Base-by-base conservation (phyloP, 2,888 invertebrate species). In the Drosophila paucipuncta region DNA sequence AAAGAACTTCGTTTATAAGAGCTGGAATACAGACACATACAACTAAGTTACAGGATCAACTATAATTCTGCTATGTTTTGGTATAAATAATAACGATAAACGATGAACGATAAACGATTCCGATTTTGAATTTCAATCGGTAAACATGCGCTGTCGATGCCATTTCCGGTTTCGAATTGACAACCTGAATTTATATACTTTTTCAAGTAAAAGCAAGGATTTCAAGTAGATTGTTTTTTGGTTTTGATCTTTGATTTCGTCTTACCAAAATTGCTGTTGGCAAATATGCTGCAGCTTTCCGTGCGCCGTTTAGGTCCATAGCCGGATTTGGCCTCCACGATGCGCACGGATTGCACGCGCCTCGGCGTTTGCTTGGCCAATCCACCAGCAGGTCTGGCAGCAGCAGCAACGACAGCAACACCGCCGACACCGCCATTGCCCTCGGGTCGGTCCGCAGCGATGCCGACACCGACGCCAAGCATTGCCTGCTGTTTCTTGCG, bases 341-440 rank as follows among this genome's bases (percentile, higher is more conserved):
- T 92, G 39, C 92, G 91, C n/a, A 93, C 92, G 43, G 93, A 93
- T 82, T 93, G 93, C 25, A 91, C 92, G 31, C 92, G 92, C 28
- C 90, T 81, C 4, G 91, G 91, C n/a, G 91, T 82, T 63, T 86
- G 78, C 35, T 89, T 82, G 67, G 72, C 70, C 71, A 73, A 52
- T 54, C 63, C 63, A 9, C 68, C 64, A 13, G 54, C 74, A 0
- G 55, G 22, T 2, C 18, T 2, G 6, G n/a, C 37, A n/a, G n/a
- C 13, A 18, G 1, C 28, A 49, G 28, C 16, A 28, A 4, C 28
- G 6, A 18, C 55, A 37, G 2, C 50, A 37, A 11, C 28, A 30
- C 4, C 39, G 9, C 28, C 39, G 11, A 22, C 33, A 4, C 7
- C 37, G n/a, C 28, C 37, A 25, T 16, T 6, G 4, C 37, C n/a